A percentile compares a stretch with the other conserved stretches of the same genome.
phyloP scores from a whole-genome alignment of 2,113 vertebrate species.

The Noturus placidus region DNA sequence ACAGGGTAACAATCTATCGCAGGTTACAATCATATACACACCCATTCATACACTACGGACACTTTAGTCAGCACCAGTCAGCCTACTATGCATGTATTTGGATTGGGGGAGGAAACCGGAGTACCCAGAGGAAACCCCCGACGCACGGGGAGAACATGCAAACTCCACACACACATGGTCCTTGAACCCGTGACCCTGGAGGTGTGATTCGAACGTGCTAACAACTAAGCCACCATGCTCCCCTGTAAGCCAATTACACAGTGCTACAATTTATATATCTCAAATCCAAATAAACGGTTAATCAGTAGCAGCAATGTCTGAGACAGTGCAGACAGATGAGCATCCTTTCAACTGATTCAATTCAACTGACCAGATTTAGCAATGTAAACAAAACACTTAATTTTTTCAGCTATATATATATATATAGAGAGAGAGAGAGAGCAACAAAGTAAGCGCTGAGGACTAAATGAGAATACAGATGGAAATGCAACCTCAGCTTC shows the following conservation, averaged over 20 bases:
- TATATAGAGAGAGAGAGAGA: neutral
- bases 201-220: no score
- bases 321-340: neutral
- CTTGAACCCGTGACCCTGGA: no score
- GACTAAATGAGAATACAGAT: neutral
- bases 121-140: no score
- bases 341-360: neutral
- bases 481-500: neutral
- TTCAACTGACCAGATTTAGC: neutral
- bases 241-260: neutral
- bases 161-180: no score
- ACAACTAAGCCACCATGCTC: no score
- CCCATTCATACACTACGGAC: no score
- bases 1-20: no score
- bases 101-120: no score
- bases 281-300: neutral
- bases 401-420: neutral
- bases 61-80: no score
- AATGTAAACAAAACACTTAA: neutral
- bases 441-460: neutral
- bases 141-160: no score
- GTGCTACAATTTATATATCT: neutral
- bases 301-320: neutral
- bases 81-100: no score
- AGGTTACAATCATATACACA: no score